Evolutionary conservation across 2,888 invertebrate genomes (phyloP).

Genomic region (Cacoxenus indagator): DNA sequence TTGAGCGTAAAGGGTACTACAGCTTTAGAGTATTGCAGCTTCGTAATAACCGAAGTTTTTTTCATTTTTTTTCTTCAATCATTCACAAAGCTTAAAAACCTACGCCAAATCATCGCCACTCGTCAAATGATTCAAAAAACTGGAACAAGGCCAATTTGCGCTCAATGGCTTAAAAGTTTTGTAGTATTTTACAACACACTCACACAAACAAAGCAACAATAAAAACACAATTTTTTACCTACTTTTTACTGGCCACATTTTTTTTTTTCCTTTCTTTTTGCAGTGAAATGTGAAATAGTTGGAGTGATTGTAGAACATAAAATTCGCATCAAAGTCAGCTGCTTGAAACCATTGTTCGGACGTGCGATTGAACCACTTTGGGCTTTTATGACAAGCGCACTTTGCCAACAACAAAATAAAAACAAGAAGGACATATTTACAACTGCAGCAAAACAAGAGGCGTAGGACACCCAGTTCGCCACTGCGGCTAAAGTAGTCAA

Average conservation of each 20-base stretch:
- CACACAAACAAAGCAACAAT: neutral
- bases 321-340: conserved; percentile 1
- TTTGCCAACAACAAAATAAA: neutral
- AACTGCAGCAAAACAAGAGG: neutral
- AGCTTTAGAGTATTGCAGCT: neutral
- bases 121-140: neutral
- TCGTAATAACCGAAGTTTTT: neutral
- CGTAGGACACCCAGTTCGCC: neutral
- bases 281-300: neutral
- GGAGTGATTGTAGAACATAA: conserved; percentile 7
- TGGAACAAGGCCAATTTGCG: conserved; percentile 6
- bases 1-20: no score
- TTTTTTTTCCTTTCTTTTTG: neutral
- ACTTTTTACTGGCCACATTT: neutral
- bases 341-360: neutral
- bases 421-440: neutral
- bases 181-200: neutral
- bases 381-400: conserved; percentile 5
- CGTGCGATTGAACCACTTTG: conserved; percentile 2
- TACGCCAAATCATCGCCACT: neutral
- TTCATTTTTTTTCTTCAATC: neutral
- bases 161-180: neutral
- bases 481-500: neutral
- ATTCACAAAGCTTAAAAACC: neutral
- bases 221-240: neutral